Evolutionary conservation across 2,888 invertebrate genomes (phyloP), one percentile per base, ranked within the genome.

Genomic region (Drosophila demipolita): DNA sequence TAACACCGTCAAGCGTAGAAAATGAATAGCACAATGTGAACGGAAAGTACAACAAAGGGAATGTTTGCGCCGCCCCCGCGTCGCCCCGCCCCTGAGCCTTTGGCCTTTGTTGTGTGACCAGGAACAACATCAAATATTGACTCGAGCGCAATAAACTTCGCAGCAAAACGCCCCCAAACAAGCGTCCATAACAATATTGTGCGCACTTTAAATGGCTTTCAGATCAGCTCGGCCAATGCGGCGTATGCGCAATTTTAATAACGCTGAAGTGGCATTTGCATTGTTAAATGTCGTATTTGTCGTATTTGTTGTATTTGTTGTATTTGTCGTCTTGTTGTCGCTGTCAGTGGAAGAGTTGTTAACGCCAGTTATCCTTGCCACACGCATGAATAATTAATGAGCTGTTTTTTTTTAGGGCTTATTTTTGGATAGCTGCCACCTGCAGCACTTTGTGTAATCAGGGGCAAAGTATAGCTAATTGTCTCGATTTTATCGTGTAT

Each of bases 241-340:
- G 83, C 85, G 85, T 85, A 84, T 84, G 76, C 87, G 86, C 83
- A 86, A 81, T 85, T 81, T 88, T 74, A 75, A 77, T 77, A 80
- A 80, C 55, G 66, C 80, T 68, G 71, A 74, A 80, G 85, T 88
- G 88, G 66, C 75, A 69, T 69, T 76, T 49, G 59, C 65, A 78
- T 69, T 67, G 73, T 74, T 67, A 64, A 20, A 36, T 50, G 35
- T 26, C 36, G 26, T 38, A 54, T 64, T 73, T 48, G 23, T 50
- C 59, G 54, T 58, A 61, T 29, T 32, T 52, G 58, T 50, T 32
- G 48, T 52, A 40, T 33, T 26, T 49, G n/a, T n/a, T n/a, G 26
- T 38, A 54, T 64, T 73, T 48, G 23, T 50, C 59, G 54, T 58
- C 59, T 29, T 32, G 48, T 26, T 49, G 58, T 36, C 17, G 9